These are phyloP conservation scores for Herminia tarsipennalis DNA, from an alignment of 2,888 invertebrate genomes.

Conservation along the genomic window DNA sequence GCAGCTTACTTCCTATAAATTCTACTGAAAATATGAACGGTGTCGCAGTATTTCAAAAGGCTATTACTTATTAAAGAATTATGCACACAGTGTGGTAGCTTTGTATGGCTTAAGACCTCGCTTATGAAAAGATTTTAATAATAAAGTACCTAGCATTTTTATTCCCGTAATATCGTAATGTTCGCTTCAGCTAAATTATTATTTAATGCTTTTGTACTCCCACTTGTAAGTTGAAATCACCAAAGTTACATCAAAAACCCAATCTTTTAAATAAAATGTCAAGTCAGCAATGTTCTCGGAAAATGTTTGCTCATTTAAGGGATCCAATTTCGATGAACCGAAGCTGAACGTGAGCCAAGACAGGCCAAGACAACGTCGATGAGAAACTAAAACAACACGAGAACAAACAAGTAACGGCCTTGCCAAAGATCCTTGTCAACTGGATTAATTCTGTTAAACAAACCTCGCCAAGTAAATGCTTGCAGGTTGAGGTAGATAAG, in stretches of 20 bases:
- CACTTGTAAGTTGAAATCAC: too few relatives aligned
- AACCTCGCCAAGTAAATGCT: conserved; percentile 73
- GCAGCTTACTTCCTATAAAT: conserved; percentile 67
- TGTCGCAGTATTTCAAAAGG: conserved; percentile 70
- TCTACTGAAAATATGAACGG: conserved; percentile 60
- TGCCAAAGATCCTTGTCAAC: conserved; percentile 59
- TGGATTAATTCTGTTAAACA: conserved; percentile 82
- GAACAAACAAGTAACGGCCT: conserved; percentile 47
- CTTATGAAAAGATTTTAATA: conserved; percentile 60
- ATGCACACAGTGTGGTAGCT: conserved; percentile 63
- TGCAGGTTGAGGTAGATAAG: conserved; percentile 74
- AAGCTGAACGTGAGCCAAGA: conserved; percentile 21
- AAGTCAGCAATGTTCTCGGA: conserved; percentile 20
- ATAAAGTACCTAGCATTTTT: conserved; percentile 55
- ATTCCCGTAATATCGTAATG: conserved; percentile 45
- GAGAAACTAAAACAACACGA: conserved; percentile 35
- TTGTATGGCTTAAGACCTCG: conserved; percentile 52
- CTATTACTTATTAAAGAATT: conserved; percentile 71
- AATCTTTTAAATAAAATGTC: conserved; percentile 56
- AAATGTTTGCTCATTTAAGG: conserved; percentile 5
- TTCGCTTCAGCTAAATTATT: conserved; percentile 14
- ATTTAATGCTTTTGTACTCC: neutral
- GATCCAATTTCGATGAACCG: conserved; percentile 16
- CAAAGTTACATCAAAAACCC: conserved; percentile 14
- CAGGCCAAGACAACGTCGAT: conserved; percentile 26